Base-by-base conservation (phyloP, 2,113 vertebrate species). In the Ariopsis seemanni region DNA sequence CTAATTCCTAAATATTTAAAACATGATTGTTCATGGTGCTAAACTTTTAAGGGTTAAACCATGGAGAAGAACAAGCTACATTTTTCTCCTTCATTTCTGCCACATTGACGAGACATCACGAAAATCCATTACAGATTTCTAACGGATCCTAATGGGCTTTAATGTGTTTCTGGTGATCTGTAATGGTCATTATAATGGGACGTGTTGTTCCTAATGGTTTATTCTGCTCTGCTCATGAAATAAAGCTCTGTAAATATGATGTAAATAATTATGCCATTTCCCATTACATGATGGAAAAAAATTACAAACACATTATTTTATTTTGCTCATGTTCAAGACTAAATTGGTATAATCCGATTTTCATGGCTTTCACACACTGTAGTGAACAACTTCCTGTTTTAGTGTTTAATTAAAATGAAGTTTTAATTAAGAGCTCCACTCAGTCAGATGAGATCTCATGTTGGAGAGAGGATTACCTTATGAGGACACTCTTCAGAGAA, bases 401-500 rank as follows among this genome's bases (percentile, higher is more conserved):
- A 20, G 77, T 42, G 50, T 48, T 42, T 15, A 52, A 10, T 48
- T 27, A 17, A 50, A 63, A 63, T 25, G n/a, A 30, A 27, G 42
- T 50, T 48, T 15, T 48, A 30, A 74, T 50, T 22, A 1, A 10
- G 71, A 74, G 34, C 34, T 53, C 0, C 4, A n/a, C 20, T n/a
- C 20, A 55, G 5, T 79, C 50, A 18, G 17, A 17, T 22, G 72
- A 10, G 1, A 6, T 52, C 20, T 52, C 42, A 25, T 1, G 11
- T 69, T 65, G 17, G 25, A 79, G 75, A 25, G 30, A 7, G 90
- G 14, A 72, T 93, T 92, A 96, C 95, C 86, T 60, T 91, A 12
- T 67, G 88, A 60, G 94, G 94, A 87, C 95, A 95, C 55, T 90
- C 89, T 3, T 85, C 89, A 1, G 91, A 77, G 48, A 93, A 89